Evolutionary conservation across 2,113 vertebrate genomes (phyloP), one percentile per base, ranked within the genome.

Genomic region (Serilophus lunatus): DNA sequence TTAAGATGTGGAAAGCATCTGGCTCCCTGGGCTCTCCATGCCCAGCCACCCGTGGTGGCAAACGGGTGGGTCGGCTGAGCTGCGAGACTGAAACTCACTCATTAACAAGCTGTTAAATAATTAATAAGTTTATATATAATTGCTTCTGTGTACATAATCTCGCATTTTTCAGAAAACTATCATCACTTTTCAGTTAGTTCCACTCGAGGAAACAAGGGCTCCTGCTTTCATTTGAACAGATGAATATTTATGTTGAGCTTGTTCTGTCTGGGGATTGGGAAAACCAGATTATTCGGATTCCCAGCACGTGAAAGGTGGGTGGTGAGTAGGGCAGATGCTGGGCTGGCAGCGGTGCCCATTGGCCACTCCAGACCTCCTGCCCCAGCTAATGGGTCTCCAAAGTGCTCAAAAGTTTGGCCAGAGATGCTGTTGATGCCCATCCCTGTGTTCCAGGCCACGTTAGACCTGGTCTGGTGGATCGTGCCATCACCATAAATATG

Each of bases 21-120:
- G 5, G 2, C 4, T 35, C 65, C 78, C 76, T 40, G 7, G 4
- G 71, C 57, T 70, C 23, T 38, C 79, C 25, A 14, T 24, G 49
- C 88, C 75, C 15, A 2, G 40, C 35, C 3, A 0, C 51, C 50
- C 7, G 1, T 10, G 3, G 78, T 61, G 61, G 72, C 71, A 24
- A 36, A 36, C 0, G 10, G 36, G 42, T 5, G 56, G 64, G 17
- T 38, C 0, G 1, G 66, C 71, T 10, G 14, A 80, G 75, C 49
- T 10, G 10, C 1, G 4, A 65, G 61, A 61, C 74, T 3, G 2
- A 85, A 86, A 76, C 92, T 82, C 3, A 1, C 94, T 97, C 97
- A 95, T 97, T 98, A 98, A 96, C 95, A 96, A 93, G 95, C 96
- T 98, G 97, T 96, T 98, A 97, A 97, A 98, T 98, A 98, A 98